phyloP scores from a whole-genome alignment of 2,797 vertebrate genomes.

The Neosalanx taihuensis region DNA sequence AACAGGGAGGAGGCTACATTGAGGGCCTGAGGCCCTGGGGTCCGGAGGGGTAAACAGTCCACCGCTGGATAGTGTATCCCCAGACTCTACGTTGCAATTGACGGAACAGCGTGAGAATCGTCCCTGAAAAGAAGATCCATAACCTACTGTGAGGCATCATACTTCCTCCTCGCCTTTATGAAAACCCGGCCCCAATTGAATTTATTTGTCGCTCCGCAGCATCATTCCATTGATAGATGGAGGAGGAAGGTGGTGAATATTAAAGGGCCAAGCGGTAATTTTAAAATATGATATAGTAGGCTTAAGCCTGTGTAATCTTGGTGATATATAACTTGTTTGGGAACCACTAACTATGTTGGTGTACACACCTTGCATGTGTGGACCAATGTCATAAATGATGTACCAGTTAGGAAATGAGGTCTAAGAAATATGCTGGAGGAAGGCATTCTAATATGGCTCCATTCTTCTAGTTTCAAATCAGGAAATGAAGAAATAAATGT shows the following conservation, averaged over 20 bases:
- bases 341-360: constrained; percentile 31
- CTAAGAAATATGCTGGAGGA: constrained; percentile 53
- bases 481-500: constrained; percentile 51
- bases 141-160: constrained; percentile 3
- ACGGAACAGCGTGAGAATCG: constrained; percentile 18
- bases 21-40: neutral
- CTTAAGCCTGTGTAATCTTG: constrained; percentile 24
- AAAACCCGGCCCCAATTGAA: constrained; percentile 6
- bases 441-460: constrained; percentile 40
- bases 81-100: too few relatives aligned
- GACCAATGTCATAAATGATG: constrained; percentile 49
- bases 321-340: constrained; percentile 51
- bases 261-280: constrained; percentile 17
- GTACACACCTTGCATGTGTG: constrained; percentile 12
- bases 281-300: constrained; percentile 33
- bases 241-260: constrained; percentile 32
- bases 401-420: constrained; percentile 49
- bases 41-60: constrained; percentile 23
- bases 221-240: constrained; percentile 26
- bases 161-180: neutral
- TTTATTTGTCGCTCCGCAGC: constrained; percentile 10
- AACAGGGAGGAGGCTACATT: constrained; percentile 4
- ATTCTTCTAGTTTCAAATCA: constrained; percentile 42
- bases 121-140: constrained; percentile 2
- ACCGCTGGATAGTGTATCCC: constrained; percentile 4